Percentiles rank a stretch among this genome's conserved stretches.
phyloP scores from a whole-genome alignment of 2,797 vertebrate genomes.

The Vireo griseus region DNA sequence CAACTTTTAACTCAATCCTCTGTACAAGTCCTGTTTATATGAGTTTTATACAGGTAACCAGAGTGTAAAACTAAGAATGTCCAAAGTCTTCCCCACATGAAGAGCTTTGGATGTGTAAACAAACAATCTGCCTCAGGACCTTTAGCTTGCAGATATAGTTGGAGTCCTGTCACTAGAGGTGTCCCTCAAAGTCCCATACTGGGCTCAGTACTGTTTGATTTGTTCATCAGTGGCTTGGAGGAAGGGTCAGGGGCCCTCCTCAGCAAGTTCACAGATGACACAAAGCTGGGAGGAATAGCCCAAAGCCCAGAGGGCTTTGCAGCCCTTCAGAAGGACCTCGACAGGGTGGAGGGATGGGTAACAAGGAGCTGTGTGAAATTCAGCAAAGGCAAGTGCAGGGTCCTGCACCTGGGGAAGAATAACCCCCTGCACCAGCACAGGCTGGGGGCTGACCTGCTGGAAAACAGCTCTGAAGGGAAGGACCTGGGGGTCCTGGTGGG shows the following conservation, averaged over 20 bases:
- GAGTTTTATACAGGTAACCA: background rate
- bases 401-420: background rate
- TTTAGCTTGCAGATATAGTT: background rate
- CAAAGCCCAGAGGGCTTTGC: rapidly evolving
- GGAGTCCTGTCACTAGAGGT: background rate
- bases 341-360: background rate
- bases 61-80: background rate
- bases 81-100: background rate
- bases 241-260: background rate
- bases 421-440: rapidly evolving
- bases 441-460: too few species aligned
- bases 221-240: background rate
- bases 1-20: background rate
- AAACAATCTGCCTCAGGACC: background rate
- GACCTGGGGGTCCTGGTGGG: background rate
- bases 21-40: background rate
- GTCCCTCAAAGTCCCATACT: rapidly evolving
- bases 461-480: background rate
- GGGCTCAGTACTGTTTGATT: background rate
- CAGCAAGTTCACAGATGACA: background rate
- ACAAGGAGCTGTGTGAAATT: background rate
- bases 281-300: background rate
- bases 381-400: background rate
- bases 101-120: background rate
- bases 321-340: background rate